Evolutionary conservation across 2,113 vertebrate genomes (phyloP), one percentile per base, ranked within the genome.

Genomic region (Sardina pilchardus): DNA sequence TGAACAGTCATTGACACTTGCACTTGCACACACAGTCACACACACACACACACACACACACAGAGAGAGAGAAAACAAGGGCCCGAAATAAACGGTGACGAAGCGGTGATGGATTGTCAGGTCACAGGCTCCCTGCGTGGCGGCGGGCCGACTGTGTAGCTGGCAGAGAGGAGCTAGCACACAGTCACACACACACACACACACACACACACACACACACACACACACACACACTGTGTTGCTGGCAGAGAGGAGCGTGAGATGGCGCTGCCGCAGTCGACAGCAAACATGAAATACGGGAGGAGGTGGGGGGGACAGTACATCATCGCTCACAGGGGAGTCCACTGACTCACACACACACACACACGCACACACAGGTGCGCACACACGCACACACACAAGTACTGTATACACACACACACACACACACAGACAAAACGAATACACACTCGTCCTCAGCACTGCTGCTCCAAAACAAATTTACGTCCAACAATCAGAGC

Each of bases 91-190:
- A 45, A 84, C 43, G 42, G 16, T 71, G 42, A 71, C 26, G 45
- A 75, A 67, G 43, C 21, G 30, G 85, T 84, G 71, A 89, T 87
- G 85, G 86, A 89, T 89, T 82, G 82, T 36, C 83, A 82, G 53
- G 84, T 85, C 84, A 83, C 42, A 17, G 80, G 56, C 83, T 84
- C 56, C 59, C 83, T 84, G 14, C 14, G 53, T 75, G n/a, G 26
- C 26, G n/a, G n/a, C 1, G 63, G 2, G n/a, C 7, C 63, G 6
- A 3, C 26, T n/a, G 59, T 67, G 59, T 67, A 1, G 63, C n/a
- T 67, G 63, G n/a, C 63, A 67, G n/a, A 67, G 63, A 67, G 10
- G 63, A 67, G 63, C 63, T n/a, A n/a, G n/a, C n/a, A n/a, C n/a
- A n/a, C n/a, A n/a, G n/a, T n/a, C n/a, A n/a, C n/a, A n/a, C n/a